These are phyloP conservation scores for Hucho hucho DNA, from an alignment of 2,113 vertebrate genomes.

Conservation along the genomic window DNA sequence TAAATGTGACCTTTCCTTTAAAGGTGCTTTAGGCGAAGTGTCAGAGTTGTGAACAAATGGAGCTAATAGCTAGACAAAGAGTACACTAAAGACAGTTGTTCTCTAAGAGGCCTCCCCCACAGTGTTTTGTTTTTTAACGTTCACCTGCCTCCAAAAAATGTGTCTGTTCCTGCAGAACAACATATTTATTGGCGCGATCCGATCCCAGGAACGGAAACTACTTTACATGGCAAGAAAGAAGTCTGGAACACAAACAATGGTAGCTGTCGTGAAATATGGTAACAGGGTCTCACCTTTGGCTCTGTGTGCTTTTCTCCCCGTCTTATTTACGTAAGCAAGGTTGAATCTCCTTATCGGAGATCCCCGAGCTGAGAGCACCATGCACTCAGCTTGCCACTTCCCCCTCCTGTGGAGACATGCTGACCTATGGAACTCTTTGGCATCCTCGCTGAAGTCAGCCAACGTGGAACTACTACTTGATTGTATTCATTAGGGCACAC, in stretches of 20 bases:
- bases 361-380: slow-evolving; percentile 17
- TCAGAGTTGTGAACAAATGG: no score
- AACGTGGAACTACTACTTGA: neutral
- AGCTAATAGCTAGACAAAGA: no score
- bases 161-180: slow-evolving; percentile 49
- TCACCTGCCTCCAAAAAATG: slow-evolving; percentile 30
- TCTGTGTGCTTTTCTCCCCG: slow-evolving; percentile 57
- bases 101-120: slow-evolving; percentile 32
- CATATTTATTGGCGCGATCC: slow-evolving; percentile 60
- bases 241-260: slow-evolving; percentile 64
- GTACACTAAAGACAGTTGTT: neutral
- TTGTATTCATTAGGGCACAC: neutral
- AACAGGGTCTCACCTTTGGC: slow-evolving; percentile 70
- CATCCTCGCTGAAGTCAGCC: slow-evolving; percentile 14
- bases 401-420: neutral
- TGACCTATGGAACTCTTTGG: slow-evolving; percentile 43
- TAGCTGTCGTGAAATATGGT: slow-evolving; percentile 68
- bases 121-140: slow-evolving; percentile 25
- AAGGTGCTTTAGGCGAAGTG: no score
- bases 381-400: slow-evolving; percentile 28
- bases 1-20: no score
- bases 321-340: slow-evolving; percentile 71
- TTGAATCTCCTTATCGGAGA: slow-evolving; percentile 53
- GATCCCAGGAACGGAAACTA: slow-evolving; percentile 64
- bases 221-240: slow-evolving; percentile 66